Conservation (phyloP, 2,888 invertebrate species). For the Uloborus plumipes region DNA sequence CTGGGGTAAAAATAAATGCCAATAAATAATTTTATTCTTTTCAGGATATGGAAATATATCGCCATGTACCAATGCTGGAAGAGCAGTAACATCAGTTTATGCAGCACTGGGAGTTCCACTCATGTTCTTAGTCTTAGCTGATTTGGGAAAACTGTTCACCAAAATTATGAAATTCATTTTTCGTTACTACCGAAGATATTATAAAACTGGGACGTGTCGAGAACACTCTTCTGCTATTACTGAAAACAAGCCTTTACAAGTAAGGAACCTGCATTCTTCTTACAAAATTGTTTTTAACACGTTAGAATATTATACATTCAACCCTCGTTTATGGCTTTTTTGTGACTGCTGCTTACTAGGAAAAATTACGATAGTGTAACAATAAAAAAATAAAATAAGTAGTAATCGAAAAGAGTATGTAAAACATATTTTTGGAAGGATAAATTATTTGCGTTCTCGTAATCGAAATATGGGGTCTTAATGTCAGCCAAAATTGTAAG, state of each 20-base stretch:
- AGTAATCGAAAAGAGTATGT: too few relatives aligned
- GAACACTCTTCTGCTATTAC: constrained; percentile 68
- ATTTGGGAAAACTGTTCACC: constrained; percentile 94
- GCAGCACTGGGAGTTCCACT: constrained; percentile 96
- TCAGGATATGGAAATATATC: constrained; percentile 97
- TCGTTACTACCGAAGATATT: constrained; percentile 71
- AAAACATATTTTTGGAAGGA: too few relatives aligned
- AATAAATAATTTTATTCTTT: constrained; percentile 65
- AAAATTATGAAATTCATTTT: constrained; percentile 90
- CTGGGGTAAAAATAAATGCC: not conserved
- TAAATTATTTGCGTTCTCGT: too few relatives aligned
- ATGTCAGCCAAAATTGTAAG: too few relatives aligned
- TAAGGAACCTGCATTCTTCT: constrained; percentile 15
- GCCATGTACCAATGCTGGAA: constrained; percentile 88
- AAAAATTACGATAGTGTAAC: too few relatives aligned
- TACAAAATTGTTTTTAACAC: not conserved
- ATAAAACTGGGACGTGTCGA: constrained; percentile 69
- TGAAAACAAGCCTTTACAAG: constrained; percentile 72
- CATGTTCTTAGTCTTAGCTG: constrained; percentile 92
- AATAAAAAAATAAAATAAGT: too few relatives aligned
- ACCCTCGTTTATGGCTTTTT: too few relatives aligned
- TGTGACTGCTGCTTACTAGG: too few relatives aligned
- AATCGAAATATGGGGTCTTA: too few relatives aligned
- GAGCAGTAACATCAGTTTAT: constrained; percentile 90
- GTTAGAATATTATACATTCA: too few relatives aligned